Evolutionary conservation across 2,797 vertebrate genomes (phyloP), one percentile per base, ranked within the genome.

Genomic region (Cynopterus sphinx): DNA sequence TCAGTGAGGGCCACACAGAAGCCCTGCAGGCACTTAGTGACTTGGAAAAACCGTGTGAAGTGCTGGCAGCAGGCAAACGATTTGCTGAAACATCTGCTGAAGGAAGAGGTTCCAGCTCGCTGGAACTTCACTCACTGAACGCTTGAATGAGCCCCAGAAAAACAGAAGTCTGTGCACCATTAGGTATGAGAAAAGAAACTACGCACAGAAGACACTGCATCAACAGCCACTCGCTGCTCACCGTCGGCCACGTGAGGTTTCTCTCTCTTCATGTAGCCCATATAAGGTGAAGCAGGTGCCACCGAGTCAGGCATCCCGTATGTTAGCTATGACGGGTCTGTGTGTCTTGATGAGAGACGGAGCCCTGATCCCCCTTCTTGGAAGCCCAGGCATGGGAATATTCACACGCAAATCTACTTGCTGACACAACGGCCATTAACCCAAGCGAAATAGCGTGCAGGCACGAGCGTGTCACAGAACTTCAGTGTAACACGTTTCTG

Each of bases 41-140:
- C 75, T 67, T 85, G 89, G 88, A 90, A 94, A 90, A 31, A 31
- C 65, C 55, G 75, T n/a, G 7, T 19, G 43, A 94, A 96, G 5
- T 88, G 43, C 86, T n/a, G 61, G 16, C 71, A 74, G 22, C 65
- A 79, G 63, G 71, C 84, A 91, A 65, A 87, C 4, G 91, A 71
- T 96, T 93, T 96, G 59, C 70, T 70, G 87, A 93, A 91, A 93
- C 61, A 77, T 88, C 90, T 98, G 87, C 79, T 61, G 46, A 93
- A 96, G 92, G 55, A 28, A 94, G 65, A 93, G 36, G 65, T 70
- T 95, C 95, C 94, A 63, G 59, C 53, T 93, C 96, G 71, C 12
- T 78, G 73, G 75, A 96, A 73, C 15, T 67, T 97, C 87, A n/a
- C 43, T 89, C 19, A 0, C 26, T 57, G 49, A 71, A 13, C 17